phyloP scores from a whole-genome alignment of 1,140 invertebrate genomes.

The Euwallacea fornicatus region DNA sequence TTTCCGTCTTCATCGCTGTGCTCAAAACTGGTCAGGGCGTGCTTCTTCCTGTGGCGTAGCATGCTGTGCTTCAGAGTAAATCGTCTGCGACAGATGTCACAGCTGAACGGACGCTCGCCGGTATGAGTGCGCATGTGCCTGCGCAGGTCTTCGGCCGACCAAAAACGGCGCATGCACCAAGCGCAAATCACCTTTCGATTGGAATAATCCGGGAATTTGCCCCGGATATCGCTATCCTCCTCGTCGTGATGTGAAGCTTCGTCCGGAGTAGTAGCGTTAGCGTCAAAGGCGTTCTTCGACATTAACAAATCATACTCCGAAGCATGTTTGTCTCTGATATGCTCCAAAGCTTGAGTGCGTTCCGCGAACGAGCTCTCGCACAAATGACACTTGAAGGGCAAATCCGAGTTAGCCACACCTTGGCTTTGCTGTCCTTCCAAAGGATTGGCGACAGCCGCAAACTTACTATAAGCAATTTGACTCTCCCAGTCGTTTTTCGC shows the following conservation, averaged over 20 bases:
- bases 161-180: slow-evolving; percentile 89
- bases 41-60: slow-evolving; percentile 87
- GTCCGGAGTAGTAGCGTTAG: slow-evolving; percentile 56
- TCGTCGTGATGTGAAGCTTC: slow-evolving; percentile 54
- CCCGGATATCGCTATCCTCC: slow-evolving; percentile 60
- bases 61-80: slow-evolving; percentile 94
- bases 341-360: slow-evolving; percentile 76
- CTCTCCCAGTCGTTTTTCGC: slow-evolving; percentile 41
- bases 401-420: slow-evolving; percentile 57
- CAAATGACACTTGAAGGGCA: slow-evolving; percentile 90
- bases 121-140: slow-evolving; percentile 91
- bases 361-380: slow-evolving; percentile 85
- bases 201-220: slow-evolving; percentile 82
- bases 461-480: slow-evolving; percentile 35
- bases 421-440: slow-evolving; percentile 17
- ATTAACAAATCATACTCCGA: slow-evolving; percentile 74
- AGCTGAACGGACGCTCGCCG: slow-evolving; percentile 78
- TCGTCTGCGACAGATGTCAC: slow-evolving; percentile 76
- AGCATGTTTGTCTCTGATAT: slow-evolving; percentile 73
- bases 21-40: slow-evolving; percentile 57
- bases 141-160: slow-evolving; percentile 89
- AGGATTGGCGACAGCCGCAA: slow-evolving; percentile 29
- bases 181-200: slow-evolving; percentile 89
- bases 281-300: slow-evolving; percentile 77
- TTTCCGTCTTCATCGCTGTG: slow-evolving; percentile 42